Percentiles rank a stretch among this genome's conserved stretches.
phyloP scores from a whole-genome alignment of 1,140 invertebrate genomes.

The Cotesia glomerata region DNA sequence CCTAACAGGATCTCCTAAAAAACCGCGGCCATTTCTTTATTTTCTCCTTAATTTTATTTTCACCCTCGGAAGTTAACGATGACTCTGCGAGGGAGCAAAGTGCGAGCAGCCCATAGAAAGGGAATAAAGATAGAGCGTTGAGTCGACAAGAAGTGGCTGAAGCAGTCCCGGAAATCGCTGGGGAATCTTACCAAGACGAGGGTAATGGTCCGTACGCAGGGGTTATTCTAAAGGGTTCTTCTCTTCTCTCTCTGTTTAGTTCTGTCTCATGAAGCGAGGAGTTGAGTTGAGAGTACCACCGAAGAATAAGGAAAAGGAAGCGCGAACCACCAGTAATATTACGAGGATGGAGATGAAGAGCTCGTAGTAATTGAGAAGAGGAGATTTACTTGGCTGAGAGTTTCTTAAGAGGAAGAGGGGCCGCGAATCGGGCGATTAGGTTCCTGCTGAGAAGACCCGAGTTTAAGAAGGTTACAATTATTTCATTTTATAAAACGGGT shows the following conservation, averaged over 20 bases:
- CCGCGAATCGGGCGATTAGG: constrained; percentile 30
- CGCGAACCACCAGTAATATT: background rate
- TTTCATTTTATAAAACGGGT: background rate
- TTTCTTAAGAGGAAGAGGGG: constrained; percentile 33
- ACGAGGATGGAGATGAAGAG: constrained; percentile 4
- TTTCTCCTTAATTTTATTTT: constrained; percentile 8
- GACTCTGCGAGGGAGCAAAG: background rate
- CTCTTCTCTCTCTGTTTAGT: background rate
- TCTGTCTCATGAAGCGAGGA: background rate
- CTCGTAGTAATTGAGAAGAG: constrained; percentile 60
- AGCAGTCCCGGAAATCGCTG: background rate
- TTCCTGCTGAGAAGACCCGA: constrained; percentile 7
- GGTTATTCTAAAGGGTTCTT: background rate
- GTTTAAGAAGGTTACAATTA: background rate
- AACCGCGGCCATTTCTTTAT: background rate
- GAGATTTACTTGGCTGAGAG: constrained; percentile 57
- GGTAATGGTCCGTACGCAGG: constrained; percentile 1
- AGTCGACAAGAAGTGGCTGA: constrained; percentile 36
- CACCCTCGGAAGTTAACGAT: constrained; percentile 4
- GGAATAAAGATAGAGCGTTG: constrained; percentile 42
- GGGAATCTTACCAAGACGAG: background rate
- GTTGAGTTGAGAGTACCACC: too few relatives aligned
- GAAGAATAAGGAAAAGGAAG: background rate
- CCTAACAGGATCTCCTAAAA: constrained; percentile 9
- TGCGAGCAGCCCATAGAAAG: background rate